These are phyloP conservation scores for Choloepus didactylus DNA, from an alignment of 2,797 vertebrate genomes.

Conservation along the genomic window DNA sequence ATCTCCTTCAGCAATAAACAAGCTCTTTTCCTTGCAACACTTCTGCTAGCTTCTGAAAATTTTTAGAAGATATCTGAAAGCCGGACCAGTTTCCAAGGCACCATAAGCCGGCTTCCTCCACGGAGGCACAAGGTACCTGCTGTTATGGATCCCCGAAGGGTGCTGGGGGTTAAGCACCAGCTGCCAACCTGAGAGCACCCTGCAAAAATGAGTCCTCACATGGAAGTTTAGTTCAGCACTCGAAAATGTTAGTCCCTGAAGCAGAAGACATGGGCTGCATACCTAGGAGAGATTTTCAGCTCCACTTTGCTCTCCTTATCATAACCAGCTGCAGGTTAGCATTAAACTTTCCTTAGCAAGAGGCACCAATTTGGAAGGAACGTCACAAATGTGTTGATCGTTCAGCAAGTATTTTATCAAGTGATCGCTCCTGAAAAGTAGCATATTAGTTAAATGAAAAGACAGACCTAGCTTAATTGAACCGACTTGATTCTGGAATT, in stretches of 20 bases:
- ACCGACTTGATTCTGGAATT: background rate
- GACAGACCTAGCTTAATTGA: background rate
- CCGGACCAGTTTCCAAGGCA: background rate
- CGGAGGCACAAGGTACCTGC: background rate
- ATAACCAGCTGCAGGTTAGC: background rate
- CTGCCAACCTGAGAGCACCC: background rate
- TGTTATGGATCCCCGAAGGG: background rate
- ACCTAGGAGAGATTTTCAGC: background rate
- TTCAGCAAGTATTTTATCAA: background rate
- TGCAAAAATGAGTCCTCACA: accelerated
- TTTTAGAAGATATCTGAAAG: conserved; percentile 52
- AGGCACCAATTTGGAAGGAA: background rate
- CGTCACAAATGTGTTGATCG: background rate
- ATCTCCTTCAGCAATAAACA: conserved; percentile 52
- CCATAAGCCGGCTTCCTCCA: background rate
- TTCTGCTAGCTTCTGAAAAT: background rate
- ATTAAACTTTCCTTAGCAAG: background rate
- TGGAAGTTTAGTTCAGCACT: background rate
- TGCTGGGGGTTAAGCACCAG: background rate
- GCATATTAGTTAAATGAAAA: background rate
- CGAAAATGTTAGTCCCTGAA: background rate
- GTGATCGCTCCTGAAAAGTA: background rate
- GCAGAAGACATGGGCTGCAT: background rate
- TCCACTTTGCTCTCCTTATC: background rate
- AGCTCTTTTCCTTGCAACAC: conserved; percentile 39